Base-by-base conservation (phyloP, 2,797 vertebrate genomes). In the Rhabdomys pumilio region DNA sequence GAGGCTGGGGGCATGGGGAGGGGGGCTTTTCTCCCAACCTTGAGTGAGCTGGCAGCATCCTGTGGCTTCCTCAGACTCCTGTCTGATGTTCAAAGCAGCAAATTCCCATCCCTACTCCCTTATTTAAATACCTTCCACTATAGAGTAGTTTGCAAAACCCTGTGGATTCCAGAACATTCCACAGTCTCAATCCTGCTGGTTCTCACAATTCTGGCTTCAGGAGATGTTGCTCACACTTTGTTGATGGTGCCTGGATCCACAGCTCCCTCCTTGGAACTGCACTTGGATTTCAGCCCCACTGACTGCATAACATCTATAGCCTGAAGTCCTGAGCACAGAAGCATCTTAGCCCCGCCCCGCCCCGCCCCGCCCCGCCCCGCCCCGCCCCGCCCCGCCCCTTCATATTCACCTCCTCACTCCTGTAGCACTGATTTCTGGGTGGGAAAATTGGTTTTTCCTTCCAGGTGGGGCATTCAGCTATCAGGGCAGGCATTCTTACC, bases 1-100 rank as follows among this genome's bases (percentile, higher is more conserved):
- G 0, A 0, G 34, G 69, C 8, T 1, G 10, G n/a, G 3, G 2
- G 17, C 13, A 3, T 8, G 3, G 69, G 69, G n/a, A 12, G 7
- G 19, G n/a, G 50, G 57, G 44, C 69, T 77, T 84, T 93, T 82
- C 72, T 41, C 41, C 80, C 22, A 50, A 17, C 29, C 38, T 38
- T 53, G 22, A 7, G 50, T 0, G 44, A 91, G 29, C 44, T 34
- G 80, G 63, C 72, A 12, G 69, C 12, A 29, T 88, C 87, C 61
- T 17, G 24, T 57, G 15, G 14, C 75, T 75, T 92, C 61, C 92
- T 77, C 69, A 20, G 7, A 93, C 57, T n/a, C 41, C 47, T 31
- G n/a, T 85, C 12, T 53, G 41, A 44, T 17, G 53, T 67, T 77
- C 22, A n/a, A 41, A 47, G 24, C 57, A 81, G 59, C 53, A 22